These are phyloP conservation scores for Imbricaverruca yamaguchii DNA, from an alignment of 2,888 invertebrate species.

Conservation along the genomic window DNA sequence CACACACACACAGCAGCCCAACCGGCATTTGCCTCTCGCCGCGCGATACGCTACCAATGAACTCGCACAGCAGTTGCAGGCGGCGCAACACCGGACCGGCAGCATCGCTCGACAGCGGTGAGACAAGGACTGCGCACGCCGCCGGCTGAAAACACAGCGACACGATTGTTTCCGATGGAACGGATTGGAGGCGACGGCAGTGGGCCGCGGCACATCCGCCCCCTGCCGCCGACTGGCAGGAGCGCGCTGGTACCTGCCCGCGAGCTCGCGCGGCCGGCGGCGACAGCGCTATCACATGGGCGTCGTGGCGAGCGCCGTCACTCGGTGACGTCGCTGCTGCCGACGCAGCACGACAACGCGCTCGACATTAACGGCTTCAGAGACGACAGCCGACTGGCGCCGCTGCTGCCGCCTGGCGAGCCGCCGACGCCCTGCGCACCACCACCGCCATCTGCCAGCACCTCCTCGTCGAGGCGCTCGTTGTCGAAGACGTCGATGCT, in stretches of 20 bases:
- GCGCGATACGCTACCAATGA: no score
- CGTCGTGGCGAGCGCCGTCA: neutral
- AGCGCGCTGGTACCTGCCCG: neutral
- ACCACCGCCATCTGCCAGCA: neutral
- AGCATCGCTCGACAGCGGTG: no score
- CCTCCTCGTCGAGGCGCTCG: slow-evolving; percentile 5
- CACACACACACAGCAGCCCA: no score
- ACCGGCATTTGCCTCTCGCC: no score
- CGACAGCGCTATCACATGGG: no score
- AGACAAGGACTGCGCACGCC: neutral
- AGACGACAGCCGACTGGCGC: slow-evolving; percentile 2
- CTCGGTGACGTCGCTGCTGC: neutral
- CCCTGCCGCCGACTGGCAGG: neutral
- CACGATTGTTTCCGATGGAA: neutral
- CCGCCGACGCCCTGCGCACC: neutral
- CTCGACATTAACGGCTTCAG: neutral
- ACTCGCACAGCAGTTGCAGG: no score
- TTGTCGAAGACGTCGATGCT: slow-evolving; percentile 22
- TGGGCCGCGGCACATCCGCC: no score
- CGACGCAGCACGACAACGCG: neutral
- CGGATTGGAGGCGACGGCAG: neutral
- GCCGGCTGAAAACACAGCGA: neutral
- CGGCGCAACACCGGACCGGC: no score
- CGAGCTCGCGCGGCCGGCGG: no score
- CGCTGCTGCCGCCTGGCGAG: neutral